Evolutionary conservation across 2,113 vertebrate genomes (phyloP), one percentile per base, ranked within the genome.

Genomic region (Oncorhynchus kisutch): DNA sequence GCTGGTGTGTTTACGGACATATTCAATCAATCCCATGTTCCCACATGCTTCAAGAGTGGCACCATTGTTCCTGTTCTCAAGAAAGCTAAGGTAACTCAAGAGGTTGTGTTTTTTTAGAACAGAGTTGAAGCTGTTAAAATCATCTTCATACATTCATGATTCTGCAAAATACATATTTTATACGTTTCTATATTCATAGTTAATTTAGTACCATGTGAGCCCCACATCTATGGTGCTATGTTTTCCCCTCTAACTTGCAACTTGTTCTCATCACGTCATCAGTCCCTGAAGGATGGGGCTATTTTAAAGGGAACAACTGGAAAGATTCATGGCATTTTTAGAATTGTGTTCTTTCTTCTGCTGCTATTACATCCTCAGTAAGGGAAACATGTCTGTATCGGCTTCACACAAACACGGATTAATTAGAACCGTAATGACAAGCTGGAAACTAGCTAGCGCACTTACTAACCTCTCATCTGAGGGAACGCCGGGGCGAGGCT

Each of bases 241-340:
- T 34, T 20, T 81, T 64, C 65, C 11, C 65, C 62, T 83, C 81
- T 90, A 84, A 91, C 88, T 67, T 79, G 78, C 72, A 82, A 79
- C 90, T 89, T 90, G 88, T 89, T 86, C 85, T 70, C 77, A 18
- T 8, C 78, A 78, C 70, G 82, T 86, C 85, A 60, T 86, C 81
- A 82, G 77, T 73, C 76, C 54, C 2, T 45, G 25, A 77, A 73
- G 66, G 84, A 73, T 75, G 76, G 76, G 72, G 78, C 71, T 78
- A 64, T 70, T 69, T 54, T 22, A 20, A 72, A 54, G 3, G 67
- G 72, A 8, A 77, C 82, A 72, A 25, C 86, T 85, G 81, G 78
- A 86, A 85, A 87, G 82, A 76, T 84, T 78, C 27, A 48, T 3
- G 79, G 71, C 71, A 0, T 78, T 81, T 82, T 88, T 81, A 88